Base-by-base conservation (phyloP, 2,797 vertebrate genomes). In the Argyrosomus regius region DNA sequence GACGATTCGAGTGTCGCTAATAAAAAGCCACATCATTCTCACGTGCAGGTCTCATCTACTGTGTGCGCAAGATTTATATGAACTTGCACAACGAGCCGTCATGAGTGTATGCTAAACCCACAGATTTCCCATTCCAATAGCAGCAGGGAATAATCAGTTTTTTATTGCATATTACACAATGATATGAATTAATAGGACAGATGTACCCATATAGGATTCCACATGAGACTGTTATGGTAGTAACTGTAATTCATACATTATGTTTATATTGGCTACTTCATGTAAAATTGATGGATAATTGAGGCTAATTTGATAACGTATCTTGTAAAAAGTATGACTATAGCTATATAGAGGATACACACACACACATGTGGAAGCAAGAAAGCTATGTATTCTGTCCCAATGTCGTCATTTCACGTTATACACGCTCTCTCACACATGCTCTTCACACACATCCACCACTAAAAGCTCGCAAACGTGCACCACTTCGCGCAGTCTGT, bases 161-260 rank as follows among this genome's bases (percentile, higher is more conserved):
- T 71, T 43, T 59, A 66, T 53, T 66, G 60, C 26, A 59, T 26
- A 50, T 59, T 24, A 26, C 17, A 71, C 6, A 20, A 31, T 50
- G 9, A 65, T 56, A 69, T 62, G 22, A 63, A 73, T 73, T n/a
- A 49, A 79, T 60, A 16, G 71, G 18, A 28, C 13, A 59, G 43
- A 54, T 54, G 18, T 53, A 66, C 57, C 50, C 53, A 72, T 66
- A 35, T 20, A 53, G 61, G 16, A 60, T 4, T 41, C 17, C 2
- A 46, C 22, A 61, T 53, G 31, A 9, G 2, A 71, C 3, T 71
- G 31, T 54, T 14, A 75, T 53, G 67, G 28, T 48, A 46, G 64
- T 72, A 63, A 64, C 16, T 18, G 58, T 35, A 73, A 61, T 8
- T 31, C 17, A 68, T 61, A 50, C 10, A 53, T 70, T 39, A 28